Evolutionary conservation across 2,888 invertebrate species (phyloP), one percentile per base, ranked within the genome.

Genomic region (Oscheius sp.): DNA sequence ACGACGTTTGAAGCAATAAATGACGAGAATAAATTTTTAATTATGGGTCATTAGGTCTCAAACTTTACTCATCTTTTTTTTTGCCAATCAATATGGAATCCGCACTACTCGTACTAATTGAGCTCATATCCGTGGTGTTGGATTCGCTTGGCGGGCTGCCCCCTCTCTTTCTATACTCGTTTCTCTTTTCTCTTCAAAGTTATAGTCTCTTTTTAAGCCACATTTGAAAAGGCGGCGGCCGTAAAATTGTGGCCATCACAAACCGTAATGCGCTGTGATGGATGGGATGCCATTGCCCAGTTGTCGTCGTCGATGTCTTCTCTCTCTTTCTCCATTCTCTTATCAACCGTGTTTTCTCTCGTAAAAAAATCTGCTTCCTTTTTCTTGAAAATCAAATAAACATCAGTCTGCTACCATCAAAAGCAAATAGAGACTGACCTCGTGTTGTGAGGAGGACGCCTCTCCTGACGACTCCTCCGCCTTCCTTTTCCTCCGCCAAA

Each of bases 261-360:
- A 43, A 63, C 63, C 63, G 63, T 46, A 63, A 63, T 63, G 63
- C 61, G 63, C 49, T 35, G 63, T 63, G 63, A 63, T 63, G 63
- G 63, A 63, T 63, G 63, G 29, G 53, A 25, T 27, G 43, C 27
- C 53, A 18, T n/a, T 55, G 16, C 53, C n/a, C 55, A 46, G 21
- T 29, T n/a, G n/a, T n/a, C n/a, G 35, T 35, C 35, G 35, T 35
- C 35, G 35, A 29, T 27, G 6, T 25, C n/a, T 55, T 45, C 56
- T 43, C 45, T 13, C 21, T 61, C 59, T 25, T 23, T 18, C 6
- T 43, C 41, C 27, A n/a, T 43, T 52, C 53, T 52, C 55, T 55
- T 41, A 35, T 35, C 35, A 35, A 9, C 35, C 35, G 35, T 35
- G 35, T 35, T 35, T 35, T 35, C 35, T 9, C 5, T 3, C 35